Evolutionary conservation across 2,888 invertebrate genomes (phyloP).

Genomic region (Netelia inedita): DNA sequence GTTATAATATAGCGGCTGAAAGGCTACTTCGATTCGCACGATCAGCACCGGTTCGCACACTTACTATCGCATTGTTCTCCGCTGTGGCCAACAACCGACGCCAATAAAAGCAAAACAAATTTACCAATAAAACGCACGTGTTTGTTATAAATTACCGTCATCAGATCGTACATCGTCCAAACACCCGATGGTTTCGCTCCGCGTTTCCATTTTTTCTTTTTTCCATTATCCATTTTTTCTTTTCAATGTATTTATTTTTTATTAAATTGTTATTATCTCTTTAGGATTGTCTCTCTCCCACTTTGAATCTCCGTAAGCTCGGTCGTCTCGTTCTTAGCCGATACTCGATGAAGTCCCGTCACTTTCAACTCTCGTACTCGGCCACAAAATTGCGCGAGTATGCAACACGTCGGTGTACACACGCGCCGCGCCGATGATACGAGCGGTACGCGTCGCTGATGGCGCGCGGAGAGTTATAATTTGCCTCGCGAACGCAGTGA

Average conservation of each 20-base stretch:
- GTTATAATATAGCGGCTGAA: not conserved
- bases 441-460: not conserved
- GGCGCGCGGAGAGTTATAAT: slow-evolving; percentile 51
- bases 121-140: slow-evolving; percentile 28
- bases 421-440: too few species aligned
- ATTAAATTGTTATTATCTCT: not conserved
- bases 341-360: slow-evolving; percentile 49
- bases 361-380: slow-evolving; percentile 39
- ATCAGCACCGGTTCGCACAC: slow-evolving; percentile 11
- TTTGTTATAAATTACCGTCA: slow-evolving; percentile 36
- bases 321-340: slow-evolving; percentile 44
- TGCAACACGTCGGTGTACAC: not conserved
- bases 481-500: slow-evolving; percentile 44
- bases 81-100: not conserved
- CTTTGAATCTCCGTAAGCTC: not conserved
- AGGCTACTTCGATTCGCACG: slow-evolving; percentile 9
- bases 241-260: not conserved
- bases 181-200: slow-evolving; percentile 47
- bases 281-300: not conserved
- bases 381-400: slow-evolving; percentile 28
- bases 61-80: slow-evolving; percentile 41
- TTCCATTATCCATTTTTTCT: not conserved
- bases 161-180: slow-evolving; percentile 9
- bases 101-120: slow-evolving; percentile 4
- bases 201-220: not conserved